Conservation (phyloP, 2,113 vertebrate genomes). For the Butorides virescens region DNA sequence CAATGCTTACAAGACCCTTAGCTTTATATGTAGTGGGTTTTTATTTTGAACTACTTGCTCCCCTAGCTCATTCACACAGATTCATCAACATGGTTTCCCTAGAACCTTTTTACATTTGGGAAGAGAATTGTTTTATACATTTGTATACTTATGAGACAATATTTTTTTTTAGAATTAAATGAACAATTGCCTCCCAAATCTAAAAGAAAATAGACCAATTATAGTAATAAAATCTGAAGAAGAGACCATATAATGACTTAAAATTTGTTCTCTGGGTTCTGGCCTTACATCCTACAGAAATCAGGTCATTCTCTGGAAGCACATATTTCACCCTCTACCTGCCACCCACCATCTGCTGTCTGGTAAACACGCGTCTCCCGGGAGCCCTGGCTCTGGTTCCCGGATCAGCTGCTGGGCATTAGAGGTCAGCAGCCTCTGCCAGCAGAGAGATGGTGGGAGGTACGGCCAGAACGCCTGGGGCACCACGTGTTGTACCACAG, state of each 20-base stretch:
- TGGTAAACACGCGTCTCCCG: rapidly evolving
- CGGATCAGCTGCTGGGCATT: neutral
- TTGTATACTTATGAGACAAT: neutral
- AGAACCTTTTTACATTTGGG: neutral
- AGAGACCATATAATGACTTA: neutral
- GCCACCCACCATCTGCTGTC: too few species aligned
- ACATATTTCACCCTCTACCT: neutral
- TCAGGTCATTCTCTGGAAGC: neutral
- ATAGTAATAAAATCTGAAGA: neutral
- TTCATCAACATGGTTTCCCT: neutral
- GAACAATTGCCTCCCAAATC: neutral
- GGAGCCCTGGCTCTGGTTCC: neutral
- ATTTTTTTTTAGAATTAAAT: neutral
- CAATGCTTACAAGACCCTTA: neutral
- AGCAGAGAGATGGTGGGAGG: neutral
- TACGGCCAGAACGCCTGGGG: rapidly evolving
- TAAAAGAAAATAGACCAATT: neutral
- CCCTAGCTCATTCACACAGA: neutral
- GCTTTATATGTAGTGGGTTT: neutral
- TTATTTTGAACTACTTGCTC: neutral
- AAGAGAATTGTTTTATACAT: neutral
- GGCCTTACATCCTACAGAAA: neutral
- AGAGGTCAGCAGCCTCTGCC: neutral
- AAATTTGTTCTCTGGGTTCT: neutral
- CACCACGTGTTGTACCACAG: rapidly evolving